Evolutionary conservation across 2,888 invertebrate genomes (phyloP).

Genomic region (Oligia fasciuncula): DNA sequence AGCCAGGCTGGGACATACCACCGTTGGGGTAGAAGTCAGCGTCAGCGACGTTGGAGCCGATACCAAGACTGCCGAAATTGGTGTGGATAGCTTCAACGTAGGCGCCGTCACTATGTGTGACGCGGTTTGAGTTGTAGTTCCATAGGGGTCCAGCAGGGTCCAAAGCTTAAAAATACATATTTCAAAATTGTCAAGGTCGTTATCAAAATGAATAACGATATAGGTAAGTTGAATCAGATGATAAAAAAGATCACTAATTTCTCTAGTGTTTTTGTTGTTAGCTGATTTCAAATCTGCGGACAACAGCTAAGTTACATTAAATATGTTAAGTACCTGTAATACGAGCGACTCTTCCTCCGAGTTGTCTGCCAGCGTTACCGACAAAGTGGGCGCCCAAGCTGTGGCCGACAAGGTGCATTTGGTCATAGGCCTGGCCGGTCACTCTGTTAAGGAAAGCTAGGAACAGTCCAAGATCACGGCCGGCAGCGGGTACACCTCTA

Average conservation of each 20-base stretch:
- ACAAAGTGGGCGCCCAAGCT: constrained; percentile 84
- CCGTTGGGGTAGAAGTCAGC: constrained; percentile 91
- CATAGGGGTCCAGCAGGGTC: constrained; percentile 70
- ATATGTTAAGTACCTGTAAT: constrained; percentile 70
- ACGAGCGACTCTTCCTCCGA: constrained; percentile 74
- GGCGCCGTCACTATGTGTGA: constrained; percentile 74
- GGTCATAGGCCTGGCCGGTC: constrained; percentile 69
- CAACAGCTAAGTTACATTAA: background rate
- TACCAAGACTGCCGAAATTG: constrained; percentile 80
- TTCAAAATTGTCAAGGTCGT: background rate
- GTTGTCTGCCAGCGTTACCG: constrained; percentile 77
- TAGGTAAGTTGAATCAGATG: background rate
- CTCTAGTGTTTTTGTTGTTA: background rate
- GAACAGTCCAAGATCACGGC: constrained; percentile 79
- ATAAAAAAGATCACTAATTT: constrained; percentile 5
- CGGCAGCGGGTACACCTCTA: constrained; percentile 74
- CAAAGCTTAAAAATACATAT: constrained; percentile 15
- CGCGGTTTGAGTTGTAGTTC: constrained; percentile 67
- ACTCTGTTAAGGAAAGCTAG: constrained; percentile 71
- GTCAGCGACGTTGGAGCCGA: constrained; percentile 82
- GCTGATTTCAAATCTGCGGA: background rate
- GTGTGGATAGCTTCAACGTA: constrained; percentile 80
- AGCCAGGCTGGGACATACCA: constrained; percentile 80
- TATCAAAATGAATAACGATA: background rate
- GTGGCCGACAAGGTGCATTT: constrained; percentile 82